Conservation (phyloP, 2,113 vertebrate genomes). For the Pseudopipra pipra region DNA sequence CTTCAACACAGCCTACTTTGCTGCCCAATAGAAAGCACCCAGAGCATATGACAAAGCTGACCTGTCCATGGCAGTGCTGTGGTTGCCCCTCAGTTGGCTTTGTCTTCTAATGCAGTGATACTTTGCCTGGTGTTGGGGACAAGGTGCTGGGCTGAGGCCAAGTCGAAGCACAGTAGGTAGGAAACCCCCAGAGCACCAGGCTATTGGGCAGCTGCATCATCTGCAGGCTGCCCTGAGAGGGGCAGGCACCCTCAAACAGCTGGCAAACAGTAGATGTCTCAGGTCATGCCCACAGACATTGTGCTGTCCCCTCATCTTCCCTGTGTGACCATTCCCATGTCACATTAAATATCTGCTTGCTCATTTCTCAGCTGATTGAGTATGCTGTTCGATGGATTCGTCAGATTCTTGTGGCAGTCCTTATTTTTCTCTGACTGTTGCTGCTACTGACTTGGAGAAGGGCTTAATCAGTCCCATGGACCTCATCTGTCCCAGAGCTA, state of each 20-base stretch:
- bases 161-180: not conserved
- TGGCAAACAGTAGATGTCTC: not conserved
- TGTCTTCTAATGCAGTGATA: rapidly evolving
- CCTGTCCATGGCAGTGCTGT: rapidly evolving
- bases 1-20: not conserved
- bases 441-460: not conserved
- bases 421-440: not conserved
- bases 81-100: not conserved
- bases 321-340: not conserved
- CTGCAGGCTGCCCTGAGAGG: not conserved
- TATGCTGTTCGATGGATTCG: not conserved
- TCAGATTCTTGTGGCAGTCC: not conserved
- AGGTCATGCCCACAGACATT: not conserved
- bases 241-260: not conserved
- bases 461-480: not conserved
- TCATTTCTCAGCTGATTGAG: not conserved
- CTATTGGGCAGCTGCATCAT: not conserved
- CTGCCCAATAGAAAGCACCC: rapidly evolving
- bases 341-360: not conserved
- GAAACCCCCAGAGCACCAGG: not conserved
- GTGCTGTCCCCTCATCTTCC: not conserved
- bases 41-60: rapidly evolving
- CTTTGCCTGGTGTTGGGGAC: not conserved
- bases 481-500: not conserved
- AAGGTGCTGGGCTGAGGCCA: rapidly evolving